Evolutionary conservation across 1,140 invertebrate species (phyloP).

Genomic region (Forficula auricularia): DNA sequence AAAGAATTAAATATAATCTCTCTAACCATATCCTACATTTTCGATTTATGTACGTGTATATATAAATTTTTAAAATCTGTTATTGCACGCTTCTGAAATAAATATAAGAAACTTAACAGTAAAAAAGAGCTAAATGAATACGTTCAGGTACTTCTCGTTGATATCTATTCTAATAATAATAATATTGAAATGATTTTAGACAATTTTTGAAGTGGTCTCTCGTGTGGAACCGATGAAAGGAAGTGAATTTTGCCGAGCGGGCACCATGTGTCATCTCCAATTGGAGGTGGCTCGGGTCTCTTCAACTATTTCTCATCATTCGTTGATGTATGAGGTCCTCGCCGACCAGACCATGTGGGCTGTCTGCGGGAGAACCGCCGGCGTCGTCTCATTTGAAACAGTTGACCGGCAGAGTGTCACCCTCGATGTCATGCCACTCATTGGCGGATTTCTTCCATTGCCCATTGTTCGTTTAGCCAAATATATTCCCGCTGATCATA

Average conservation of each 20-base stretch:
- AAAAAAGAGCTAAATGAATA: no score
- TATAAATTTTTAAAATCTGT: no score
- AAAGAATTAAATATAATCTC: no score
- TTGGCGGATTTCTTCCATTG: conserved; percentile 70
- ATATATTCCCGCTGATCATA: conserved; percentile 61
- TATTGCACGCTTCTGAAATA: no score
- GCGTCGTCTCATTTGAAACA: conserved; percentile 59
- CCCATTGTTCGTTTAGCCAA: conserved; percentile 77
- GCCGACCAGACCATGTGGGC: conserved; percentile 85
- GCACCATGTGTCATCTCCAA: conserved; percentile 69
- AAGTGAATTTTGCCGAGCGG: conserved; percentile 70
- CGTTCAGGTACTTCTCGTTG: no score
- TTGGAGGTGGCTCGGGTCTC: conserved; percentile 43
- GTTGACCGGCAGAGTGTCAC: conserved; percentile 52
- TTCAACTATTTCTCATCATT: conserved; percentile 23
- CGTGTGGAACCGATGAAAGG: conserved; percentile 64
- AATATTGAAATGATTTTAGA: conserved; percentile 31
- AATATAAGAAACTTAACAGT: neutral
- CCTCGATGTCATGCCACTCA: conserved; percentile 79
- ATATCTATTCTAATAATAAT: neutral
- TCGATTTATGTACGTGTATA: no score
- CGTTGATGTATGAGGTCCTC: conserved; percentile 83
- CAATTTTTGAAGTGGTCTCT: conserved; percentile 64
- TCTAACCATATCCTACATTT: no score
- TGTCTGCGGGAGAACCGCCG: conserved; percentile 71